These are phyloP conservation scores for Calvadosia cruxmelitensis DNA, from an alignment of 30 jellyfish, hydroid and myxozoan genomes.

Conservation along the genomic window DNA sequence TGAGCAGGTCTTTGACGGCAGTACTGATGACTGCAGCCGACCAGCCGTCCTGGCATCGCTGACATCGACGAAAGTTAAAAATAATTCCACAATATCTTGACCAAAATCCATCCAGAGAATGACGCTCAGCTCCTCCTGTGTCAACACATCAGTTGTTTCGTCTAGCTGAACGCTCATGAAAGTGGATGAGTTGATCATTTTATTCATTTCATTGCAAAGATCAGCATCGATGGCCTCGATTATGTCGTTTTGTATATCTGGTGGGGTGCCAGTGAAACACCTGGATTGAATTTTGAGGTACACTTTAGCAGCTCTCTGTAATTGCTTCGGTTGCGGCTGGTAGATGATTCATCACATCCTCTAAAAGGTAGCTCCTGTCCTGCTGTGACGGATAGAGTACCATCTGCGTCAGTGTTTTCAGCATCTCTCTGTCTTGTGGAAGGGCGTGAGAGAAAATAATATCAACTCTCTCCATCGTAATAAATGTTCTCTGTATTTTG, in stretches of 20 bases:
- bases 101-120: no score
- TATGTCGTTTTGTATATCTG: slow-evolving; percentile 30
- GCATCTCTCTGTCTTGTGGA: slow-evolving; percentile 27
- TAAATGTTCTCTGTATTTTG: slow-evolving; percentile 13
- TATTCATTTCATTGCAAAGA: slow-evolving; percentile 10
- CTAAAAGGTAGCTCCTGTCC: slow-evolving; percentile 19
- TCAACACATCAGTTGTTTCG: slow-evolving; percentile 34
- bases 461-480: slow-evolving; percentile 21
- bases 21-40: slow-evolving; percentile 21
- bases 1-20: slow-evolving; percentile 6
- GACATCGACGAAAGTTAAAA: slow-evolving; percentile 14
- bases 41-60: slow-evolving; percentile 16
- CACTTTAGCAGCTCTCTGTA: slow-evolving; percentile 27
- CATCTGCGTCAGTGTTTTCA: slow-evolving; percentile 4
- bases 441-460: slow-evolving; percentile 18
- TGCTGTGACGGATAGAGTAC: slow-evolving; percentile 12
- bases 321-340: slow-evolving; percentile 24
- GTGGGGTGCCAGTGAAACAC: slow-evolving; percentile 32
- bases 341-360: slow-evolving; percentile 31
- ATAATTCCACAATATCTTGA: slow-evolving; percentile 33
- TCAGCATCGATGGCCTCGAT: slow-evolving; percentile 9
- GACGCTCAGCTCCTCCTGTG: slow-evolving; percentile 32
- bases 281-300: slow-evolving; percentile 23
- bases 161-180: slow-evolving; percentile 29
- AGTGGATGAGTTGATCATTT: slow-evolving; percentile 8